A percentile compares a stretch with the other conserved stretches of the same genome.
Conservation (phyloP, 2,113 vertebrate species). For the Myxocyprinus asiaticus region DNA sequence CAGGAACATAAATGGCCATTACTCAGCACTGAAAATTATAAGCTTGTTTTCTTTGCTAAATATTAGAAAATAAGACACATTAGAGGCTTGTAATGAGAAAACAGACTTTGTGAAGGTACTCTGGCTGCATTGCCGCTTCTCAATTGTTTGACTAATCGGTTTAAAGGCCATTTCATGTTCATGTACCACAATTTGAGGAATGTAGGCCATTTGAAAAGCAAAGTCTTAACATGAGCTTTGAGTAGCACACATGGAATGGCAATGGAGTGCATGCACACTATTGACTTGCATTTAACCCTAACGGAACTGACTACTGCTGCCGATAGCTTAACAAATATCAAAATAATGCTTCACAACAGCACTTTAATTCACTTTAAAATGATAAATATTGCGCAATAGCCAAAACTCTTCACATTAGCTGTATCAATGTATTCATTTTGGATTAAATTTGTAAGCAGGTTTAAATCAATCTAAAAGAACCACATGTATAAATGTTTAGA, state of each 20-base stretch:
- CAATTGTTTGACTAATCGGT: constrained; percentile 74
- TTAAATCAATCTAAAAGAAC: constrained; percentile 44
- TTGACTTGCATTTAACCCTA: too few relatives aligned
- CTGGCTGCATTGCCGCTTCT: constrained; percentile 65
- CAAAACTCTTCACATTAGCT: background rate
- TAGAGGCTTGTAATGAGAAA: constrained; percentile 66
- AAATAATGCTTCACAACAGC: background rate
- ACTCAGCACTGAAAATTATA: background rate
- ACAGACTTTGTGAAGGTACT: constrained; percentile 68
- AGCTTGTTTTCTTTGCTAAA: background rate
- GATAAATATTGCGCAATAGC: background rate
- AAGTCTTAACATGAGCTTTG: constrained; percentile 49
- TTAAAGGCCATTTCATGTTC: constrained; percentile 72
- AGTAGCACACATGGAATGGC: constrained; percentile 50
- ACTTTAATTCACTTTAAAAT: background rate
- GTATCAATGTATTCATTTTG: too few relatives aligned
- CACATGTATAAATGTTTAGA: constrained; percentile 36
- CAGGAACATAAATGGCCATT: constrained; percentile 25
- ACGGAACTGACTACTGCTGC: too few relatives aligned
- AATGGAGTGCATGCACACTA: background rate
- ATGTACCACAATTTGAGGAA: constrained; percentile 78
- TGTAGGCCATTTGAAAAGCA: constrained; percentile 75
- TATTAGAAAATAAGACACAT: constrained; percentile 10
- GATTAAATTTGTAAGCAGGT: too few relatives aligned
- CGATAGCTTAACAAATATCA: background rate